phyloP scores from a whole-genome alignment of 2,888 invertebrate genomes.

The Sarcophaga caerulescens region DNA sequence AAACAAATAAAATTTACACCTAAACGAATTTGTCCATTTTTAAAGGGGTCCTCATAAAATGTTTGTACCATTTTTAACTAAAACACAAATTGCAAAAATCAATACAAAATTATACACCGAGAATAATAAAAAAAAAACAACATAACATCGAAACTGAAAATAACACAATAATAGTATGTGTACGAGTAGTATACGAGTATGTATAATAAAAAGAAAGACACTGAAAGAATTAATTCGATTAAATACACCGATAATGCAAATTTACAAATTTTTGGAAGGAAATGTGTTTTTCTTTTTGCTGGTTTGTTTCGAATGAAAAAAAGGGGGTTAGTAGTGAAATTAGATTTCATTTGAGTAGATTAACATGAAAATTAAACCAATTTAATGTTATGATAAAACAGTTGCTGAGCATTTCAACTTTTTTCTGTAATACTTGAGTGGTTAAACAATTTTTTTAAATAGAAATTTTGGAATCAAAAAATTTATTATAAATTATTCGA shows the following conservation, averaged over 20 bases:
- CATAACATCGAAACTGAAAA: not conserved
- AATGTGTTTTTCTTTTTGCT: not conserved
- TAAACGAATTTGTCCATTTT: not conserved
- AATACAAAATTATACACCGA: not conserved
- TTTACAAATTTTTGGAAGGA: not conserved
- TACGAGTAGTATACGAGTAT: not conserved
- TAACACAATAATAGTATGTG: not conserved
- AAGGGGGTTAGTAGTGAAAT: conserved; percentile 36
- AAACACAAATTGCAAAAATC: not conserved
- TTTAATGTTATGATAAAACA: not conserved
- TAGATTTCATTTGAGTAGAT: not conserved
- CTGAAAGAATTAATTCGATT: not conserved
- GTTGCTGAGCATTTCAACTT: not conserved
- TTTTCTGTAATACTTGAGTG: too few relatives aligned
- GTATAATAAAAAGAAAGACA: not conserved
- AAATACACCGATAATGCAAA: not conserved
- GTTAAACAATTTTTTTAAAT: too few relatives aligned
- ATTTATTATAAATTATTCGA: too few relatives aligned
- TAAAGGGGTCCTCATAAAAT: not conserved
- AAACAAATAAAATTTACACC: not conserved
- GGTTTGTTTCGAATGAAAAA: not conserved
- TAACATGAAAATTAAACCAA: not conserved
- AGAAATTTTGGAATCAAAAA: too few relatives aligned
- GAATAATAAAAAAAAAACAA: not conserved
- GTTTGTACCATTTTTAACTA: not conserved